Base-by-base conservation (phyloP, 2,888 invertebrate genomes). In the Napeogenes inachia region DNA sequence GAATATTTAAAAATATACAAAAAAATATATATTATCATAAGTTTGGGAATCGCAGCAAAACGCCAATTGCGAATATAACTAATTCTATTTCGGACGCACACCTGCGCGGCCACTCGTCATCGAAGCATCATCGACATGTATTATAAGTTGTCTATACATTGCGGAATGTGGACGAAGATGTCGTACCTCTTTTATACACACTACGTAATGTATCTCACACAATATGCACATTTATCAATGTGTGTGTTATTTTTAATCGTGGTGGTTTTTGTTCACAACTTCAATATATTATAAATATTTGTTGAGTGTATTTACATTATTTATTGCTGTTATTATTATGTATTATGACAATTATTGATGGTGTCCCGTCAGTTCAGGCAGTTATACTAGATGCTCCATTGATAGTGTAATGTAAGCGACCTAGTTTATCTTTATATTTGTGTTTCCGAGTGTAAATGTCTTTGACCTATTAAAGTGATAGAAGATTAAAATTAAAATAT, bases 1-100 rank as follows among this genome's bases (percentile, higher is more conserved):
- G 21, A 21, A 21, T 21, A 21, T 21, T 21, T 21, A 35, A 5
- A 1, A 35, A 35, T 35, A 35, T 35, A 50, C 32, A 42, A 42
- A 45, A 54, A 57, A 45, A 13, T 4, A 13, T 13, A 6, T 12
- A 45, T 13, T 4, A 12, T 35, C 38, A 8, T 75, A 78, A 85
- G 71, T 85, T 89, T 89, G 85, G 80, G 75, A 67, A 73, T 53
- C 82, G 35, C 69, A 71, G 74, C 69, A 73, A 85, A 82, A 84
- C 85, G 89, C 88, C 89, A 81, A 89, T 89, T 82, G 86, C 78
- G 81, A 82, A 81, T 79, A 85, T 82, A 87, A 85, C 87, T 86
- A 80, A 71, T 77, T 76, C 75, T 89, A 89, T 89, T 88, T 89
- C 78, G 79, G 85, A 75, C 79, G 66, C 65, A 75, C 89, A 89